Evolutionary conservation across 1,140 invertebrate species (phyloP).

Genomic region (Drosophila virilis): DNA sequence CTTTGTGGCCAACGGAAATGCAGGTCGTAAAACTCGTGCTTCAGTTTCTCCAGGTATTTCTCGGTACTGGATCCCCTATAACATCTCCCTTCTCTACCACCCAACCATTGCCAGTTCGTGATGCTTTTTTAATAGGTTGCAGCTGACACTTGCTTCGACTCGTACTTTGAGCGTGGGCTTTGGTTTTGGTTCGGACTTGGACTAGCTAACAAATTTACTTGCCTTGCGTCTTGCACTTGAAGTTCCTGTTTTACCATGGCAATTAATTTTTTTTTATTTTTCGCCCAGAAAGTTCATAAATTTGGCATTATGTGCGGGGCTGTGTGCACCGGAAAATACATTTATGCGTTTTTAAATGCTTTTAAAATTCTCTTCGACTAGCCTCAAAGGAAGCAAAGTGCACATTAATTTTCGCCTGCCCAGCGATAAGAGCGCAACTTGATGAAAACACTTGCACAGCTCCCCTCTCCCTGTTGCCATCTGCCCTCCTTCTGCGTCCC

Average conservation of each 20-base stretch:
- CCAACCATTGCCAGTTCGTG: slow-evolving; percentile 20
- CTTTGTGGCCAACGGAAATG: slow-evolving; percentile 67
- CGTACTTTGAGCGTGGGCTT: neutral
- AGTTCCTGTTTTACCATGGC: slow-evolving; percentile 51
- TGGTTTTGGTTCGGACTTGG: neutral
- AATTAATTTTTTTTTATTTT: slow-evolving; percentile 64
- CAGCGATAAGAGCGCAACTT: slow-evolving; percentile 43
- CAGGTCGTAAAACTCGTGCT: slow-evolving; percentile 55
- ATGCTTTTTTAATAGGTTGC: slow-evolving; percentile 77
- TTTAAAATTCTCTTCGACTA: slow-evolving; percentile 50
- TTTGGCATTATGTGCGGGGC: slow-evolving; percentile 54
- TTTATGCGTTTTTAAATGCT: slow-evolving; percentile 81
- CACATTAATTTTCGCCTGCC: slow-evolving; percentile 50
- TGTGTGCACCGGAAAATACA: slow-evolving; percentile 66
- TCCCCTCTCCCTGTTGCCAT: neutral
- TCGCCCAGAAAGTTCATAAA: slow-evolving; percentile 65
- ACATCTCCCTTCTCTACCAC: neutral
- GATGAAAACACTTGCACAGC: slow-evolving; percentile 33
- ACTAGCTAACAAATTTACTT: slow-evolving; percentile 46
- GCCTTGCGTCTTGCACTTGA: slow-evolving; percentile 26
- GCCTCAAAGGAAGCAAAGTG: slow-evolving; percentile 33
- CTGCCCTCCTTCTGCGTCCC: neutral
- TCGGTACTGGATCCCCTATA: neutral
- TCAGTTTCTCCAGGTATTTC: slow-evolving; percentile 33
- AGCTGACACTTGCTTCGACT: slow-evolving; percentile 60